A percentile compares a stretch with the other conserved stretches of the same genome.
These are phyloP conservation scores for Schlechtendalia chinensis DNA, from an alignment of 1,140 invertebrate genomes.

Conservation along the genomic window DNA sequence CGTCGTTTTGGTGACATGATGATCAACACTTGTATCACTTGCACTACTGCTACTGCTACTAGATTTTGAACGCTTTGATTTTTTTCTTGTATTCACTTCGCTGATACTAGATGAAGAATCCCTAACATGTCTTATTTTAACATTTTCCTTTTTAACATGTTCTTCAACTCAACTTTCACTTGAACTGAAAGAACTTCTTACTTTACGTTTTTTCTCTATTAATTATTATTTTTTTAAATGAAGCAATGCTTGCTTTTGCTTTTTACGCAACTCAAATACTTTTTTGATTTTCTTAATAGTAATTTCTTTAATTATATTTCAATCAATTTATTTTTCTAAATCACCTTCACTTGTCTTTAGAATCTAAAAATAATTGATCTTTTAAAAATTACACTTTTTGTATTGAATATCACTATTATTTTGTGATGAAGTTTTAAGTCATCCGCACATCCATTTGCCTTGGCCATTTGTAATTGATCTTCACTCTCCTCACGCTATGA, in stretches of 20 bases:
- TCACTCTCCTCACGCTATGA: slow-evolving; percentile 20
- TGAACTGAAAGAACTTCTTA: slow-evolving; percentile 27
- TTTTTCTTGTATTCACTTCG: slow-evolving; percentile 23
- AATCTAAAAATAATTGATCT: slow-evolving; percentile 28
- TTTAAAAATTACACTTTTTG: not conserved
- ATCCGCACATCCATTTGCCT: not conserved
- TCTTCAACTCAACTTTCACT: slow-evolving; percentile 28
- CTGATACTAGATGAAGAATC: slow-evolving; percentile 32
- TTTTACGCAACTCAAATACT: slow-evolving; percentile 44
- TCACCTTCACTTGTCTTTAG: slow-evolving; percentile 3
- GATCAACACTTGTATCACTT: slow-evolving; percentile 34
- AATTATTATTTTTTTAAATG: slow-evolving; percentile 42
- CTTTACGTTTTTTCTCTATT: slow-evolving; percentile 45
- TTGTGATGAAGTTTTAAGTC: not conserved
- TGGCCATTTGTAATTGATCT: not conserved
- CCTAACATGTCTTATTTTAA: slow-evolving; percentile 4
- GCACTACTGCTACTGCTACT: slow-evolving; percentile 35
- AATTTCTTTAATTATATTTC: slow-evolving; percentile 49
- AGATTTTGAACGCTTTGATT: not conserved
- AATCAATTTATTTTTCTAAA: slow-evolving; percentile 42
- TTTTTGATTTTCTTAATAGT: slow-evolving; percentile 45
- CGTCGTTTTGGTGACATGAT: slow-evolving; percentile 7
- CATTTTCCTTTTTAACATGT: slow-evolving; percentile 22
- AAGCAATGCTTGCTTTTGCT: slow-evolving; percentile 42
- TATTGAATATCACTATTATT: slow-evolving; percentile 30